phyloP scores from a whole-genome alignment of 2,797 vertebrate species.

The Bradypus variegatus region DNA sequence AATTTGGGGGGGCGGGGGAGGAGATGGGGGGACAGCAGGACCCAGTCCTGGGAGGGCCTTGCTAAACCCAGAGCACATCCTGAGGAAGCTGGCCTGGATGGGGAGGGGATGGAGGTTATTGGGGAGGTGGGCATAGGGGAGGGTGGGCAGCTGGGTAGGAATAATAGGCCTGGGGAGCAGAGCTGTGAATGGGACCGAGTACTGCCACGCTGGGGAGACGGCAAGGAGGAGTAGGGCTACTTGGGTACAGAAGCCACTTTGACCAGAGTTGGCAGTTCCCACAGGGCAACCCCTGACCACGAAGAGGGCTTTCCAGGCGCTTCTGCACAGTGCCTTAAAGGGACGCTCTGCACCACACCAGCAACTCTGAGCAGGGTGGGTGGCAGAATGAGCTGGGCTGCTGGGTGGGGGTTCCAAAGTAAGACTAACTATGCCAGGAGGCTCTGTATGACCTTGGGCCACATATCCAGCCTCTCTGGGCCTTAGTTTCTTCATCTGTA shows the following conservation, averaged over 20 bases:
- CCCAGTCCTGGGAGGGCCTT: not conserved
- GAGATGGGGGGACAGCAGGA: too few relatives aligned
- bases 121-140: not conserved
- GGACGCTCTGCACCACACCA: not conserved
- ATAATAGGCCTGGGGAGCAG: too few relatives aligned
- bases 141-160: too few relatives aligned
- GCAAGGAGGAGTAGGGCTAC: not conserved
- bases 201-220: not conserved
- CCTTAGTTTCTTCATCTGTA: not conserved
- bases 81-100: not conserved
- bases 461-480: not conserved
- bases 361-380: not conserved
- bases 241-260: not conserved
- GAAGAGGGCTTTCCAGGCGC: not conserved
- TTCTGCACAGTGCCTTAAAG: not conserved
- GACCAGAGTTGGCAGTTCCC: not conserved
- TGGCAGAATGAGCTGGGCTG: not conserved
- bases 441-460: not conserved
- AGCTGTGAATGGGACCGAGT: not conserved
- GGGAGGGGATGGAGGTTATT: too few relatives aligned
- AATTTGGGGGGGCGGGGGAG: too few relatives aligned
- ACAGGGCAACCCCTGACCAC: not conserved
- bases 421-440: not conserved
- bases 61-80: not conserved
- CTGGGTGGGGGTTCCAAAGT: not conserved